Conservation (phyloP, 2,888 invertebrate genomes). For the Zaprionus bogoriensis region DNA sequence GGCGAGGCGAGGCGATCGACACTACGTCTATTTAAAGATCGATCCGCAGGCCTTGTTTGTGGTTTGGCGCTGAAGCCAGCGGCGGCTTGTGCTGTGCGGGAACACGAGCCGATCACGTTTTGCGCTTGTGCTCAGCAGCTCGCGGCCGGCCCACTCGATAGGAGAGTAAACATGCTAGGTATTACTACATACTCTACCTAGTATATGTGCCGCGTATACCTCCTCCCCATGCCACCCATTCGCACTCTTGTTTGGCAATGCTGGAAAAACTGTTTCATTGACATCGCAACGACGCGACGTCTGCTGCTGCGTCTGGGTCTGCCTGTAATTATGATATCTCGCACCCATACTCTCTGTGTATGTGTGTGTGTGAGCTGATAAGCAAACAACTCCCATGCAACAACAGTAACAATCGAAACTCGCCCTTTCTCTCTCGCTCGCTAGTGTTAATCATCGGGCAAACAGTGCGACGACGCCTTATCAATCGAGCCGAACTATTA, state of each 20-base stretch:
- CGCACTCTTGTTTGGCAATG: slow-evolving; percentile 11
- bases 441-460: slow-evolving; percentile 10
- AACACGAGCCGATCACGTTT: slow-evolving; percentile 64
- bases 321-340: slow-evolving; percentile 46
- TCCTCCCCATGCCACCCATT: no score
- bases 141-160: slow-evolving; percentile 7
- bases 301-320: slow-evolving; percentile 11
- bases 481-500: slow-evolving; percentile 35
- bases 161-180: slow-evolving; percentile 20
- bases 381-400: slow-evolving; percentile 25
- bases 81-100: no score
- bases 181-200: slow-evolving; percentile 6
- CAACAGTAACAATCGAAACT: slow-evolving; percentile 32
- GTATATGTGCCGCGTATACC: no score
- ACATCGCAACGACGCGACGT: slow-evolving; percentile 47
- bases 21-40: slow-evolving; percentile 54
- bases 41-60: slow-evolving; percentile 45
- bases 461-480: slow-evolving; percentile 26
- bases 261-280: slow-evolving; percentile 47
- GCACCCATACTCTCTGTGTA: no score
- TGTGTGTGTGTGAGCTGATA: slow-evolving; percentile 43
- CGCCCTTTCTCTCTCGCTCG: slow-evolving; percentile 5
- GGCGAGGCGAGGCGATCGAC: slow-evolving; percentile 14
- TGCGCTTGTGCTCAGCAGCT: slow-evolving; percentile 39
- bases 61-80: slow-evolving; percentile 21